Evolutionary conservation across 2,888 invertebrate genomes (phyloP), one percentile per base, ranked within the genome.

Genomic region (Himalopsyche japonica): DNA sequence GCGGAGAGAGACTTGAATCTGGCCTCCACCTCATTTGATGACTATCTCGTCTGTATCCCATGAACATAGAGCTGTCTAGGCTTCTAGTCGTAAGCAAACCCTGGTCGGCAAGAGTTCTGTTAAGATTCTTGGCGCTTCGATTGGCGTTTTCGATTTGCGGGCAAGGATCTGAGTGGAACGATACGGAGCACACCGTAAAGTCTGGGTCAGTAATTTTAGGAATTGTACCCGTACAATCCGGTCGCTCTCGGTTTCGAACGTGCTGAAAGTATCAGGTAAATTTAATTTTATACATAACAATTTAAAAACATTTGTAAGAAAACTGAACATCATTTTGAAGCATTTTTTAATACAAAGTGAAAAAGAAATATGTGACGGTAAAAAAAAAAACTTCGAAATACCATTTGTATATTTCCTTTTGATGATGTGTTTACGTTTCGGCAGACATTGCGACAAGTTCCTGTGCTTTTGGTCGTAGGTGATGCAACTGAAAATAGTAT

Each of bases 121-220:
- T 27, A 6, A 86, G 81, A 12, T 82, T 83, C 7, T 70, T 77
- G 15, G 34, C 78, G 47, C 76, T 64, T n/a, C 24, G 34, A 15
- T 70, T 85, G 37, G 80, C 84, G 43, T 86, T 87, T 76, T 86
- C 87, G 27, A 87, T 84, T 57, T 84, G 88, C 24, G 88, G 88
- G 79, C 87, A 88, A 0, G 89, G 89, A 76, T 89, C 89, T 82
- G 89, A 89, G 87, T 89, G 89, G 84, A 89, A 89, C 20, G 88
- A 43, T 18, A 79, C 37, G 1, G 79, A 37, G 32, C 70, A 82
- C 6, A 43, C 47, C 0, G 27, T 34, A 10, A 48, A 43, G 47
- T 79, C 79, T 8, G 70, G 15, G 24, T 82, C 47, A 30, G 43
- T 49, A 43, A 79, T 82, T 10, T 43, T 8, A 5, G 79, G 20